A percentile compares a stretch with the other conserved stretches of the same genome.
These are phyloP conservation scores for Lipophrys pholis DNA, from an alignment of 2,113 vertebrate species.

Conservation along the genomic window DNA sequence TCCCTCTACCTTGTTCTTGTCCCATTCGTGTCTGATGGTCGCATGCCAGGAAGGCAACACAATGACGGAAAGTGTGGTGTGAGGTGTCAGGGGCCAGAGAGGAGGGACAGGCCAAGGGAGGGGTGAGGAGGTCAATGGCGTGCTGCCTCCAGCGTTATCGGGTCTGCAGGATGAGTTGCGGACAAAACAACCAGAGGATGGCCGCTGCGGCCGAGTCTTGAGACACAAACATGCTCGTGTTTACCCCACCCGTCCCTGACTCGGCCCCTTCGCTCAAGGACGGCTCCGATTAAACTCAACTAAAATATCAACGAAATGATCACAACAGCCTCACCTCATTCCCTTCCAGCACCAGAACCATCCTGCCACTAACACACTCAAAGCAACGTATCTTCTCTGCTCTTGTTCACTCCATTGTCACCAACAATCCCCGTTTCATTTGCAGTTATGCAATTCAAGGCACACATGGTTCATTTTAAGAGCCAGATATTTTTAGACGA, in stretches of 20 bases:
- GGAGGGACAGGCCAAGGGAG: conserved; percentile 4
- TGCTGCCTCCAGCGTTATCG: conserved; percentile 67
- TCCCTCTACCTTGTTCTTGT: conserved; percentile 57
- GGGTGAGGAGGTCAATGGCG: conserved; percentile 62
- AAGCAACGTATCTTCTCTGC: background rate
- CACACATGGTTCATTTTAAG: conserved; percentile 79
- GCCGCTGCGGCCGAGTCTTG: conserved; percentile 35
- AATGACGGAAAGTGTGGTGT: conserved; percentile 75
- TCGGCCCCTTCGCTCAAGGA: conserved; percentile 45
- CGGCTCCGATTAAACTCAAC: conserved; percentile 36
- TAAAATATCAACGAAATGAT: conserved; percentile 43
- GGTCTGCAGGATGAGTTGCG: conserved; percentile 59
- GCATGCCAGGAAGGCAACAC: conserved; percentile 80
- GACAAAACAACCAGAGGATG: conserved; percentile 54
- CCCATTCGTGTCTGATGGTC: conserved; percentile 55
- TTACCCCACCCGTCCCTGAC: background rate
- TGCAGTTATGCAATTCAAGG: conserved; percentile 63
- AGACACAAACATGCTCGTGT: conserved; percentile 15
- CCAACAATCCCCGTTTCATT: conserved; percentile 42
- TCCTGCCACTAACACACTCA: too few relatives aligned
- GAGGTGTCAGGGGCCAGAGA: conserved; percentile 45
- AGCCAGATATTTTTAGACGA: conserved; percentile 80
- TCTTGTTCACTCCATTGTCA: conserved; percentile 34
- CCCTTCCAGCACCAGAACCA: too few relatives aligned
- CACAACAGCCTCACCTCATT: background rate